phyloP scores from a whole-genome alignment of 2,113 vertebrate species.

The Cheirogaleus medius region DNA sequence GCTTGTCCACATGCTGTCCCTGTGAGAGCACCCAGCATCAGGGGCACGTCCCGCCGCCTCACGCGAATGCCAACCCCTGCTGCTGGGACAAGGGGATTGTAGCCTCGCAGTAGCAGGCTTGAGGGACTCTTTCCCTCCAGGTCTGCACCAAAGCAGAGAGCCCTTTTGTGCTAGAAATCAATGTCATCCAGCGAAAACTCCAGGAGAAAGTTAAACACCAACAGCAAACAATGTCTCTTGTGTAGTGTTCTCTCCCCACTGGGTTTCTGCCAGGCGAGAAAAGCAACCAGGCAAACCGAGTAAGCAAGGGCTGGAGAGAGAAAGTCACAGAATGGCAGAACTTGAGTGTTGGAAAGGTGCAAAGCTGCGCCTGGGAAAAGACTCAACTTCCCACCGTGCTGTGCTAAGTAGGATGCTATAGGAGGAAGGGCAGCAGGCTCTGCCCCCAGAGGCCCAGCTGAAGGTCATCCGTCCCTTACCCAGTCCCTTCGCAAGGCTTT shows the following conservation, averaged over 20 bases:
- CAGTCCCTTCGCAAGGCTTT: neutral
- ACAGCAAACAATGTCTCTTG: constrained; percentile 8
- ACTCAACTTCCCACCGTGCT: neutral
- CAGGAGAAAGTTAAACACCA: constrained; percentile 63
- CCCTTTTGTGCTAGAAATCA: constrained; percentile 51
- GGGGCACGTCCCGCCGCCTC: neutral
- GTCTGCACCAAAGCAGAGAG: neutral
- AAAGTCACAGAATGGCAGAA: neutral
- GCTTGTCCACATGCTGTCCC: neutral
- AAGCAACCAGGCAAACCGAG: constrained; percentile 1
- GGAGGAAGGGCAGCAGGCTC: neutral
- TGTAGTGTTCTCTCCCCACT: neutral
- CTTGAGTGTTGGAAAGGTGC: neutral
- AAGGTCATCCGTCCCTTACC: neutral
- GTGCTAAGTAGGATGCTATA: neutral
- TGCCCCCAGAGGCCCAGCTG: too few relatives aligned
- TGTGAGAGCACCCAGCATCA: neutral
- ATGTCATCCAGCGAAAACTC: constrained; percentile 25
- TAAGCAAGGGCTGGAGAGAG: neutral
- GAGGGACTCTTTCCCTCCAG: neutral
- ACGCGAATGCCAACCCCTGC: constrained; percentile 26
- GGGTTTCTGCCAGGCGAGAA: constrained; percentile 32
- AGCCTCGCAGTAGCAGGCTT: neutral
- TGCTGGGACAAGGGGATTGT: neutral
- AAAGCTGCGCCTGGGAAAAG: neutral